Conservation (phyloP, 1,140 invertebrate species). For the Pinna nobilis region DNA sequence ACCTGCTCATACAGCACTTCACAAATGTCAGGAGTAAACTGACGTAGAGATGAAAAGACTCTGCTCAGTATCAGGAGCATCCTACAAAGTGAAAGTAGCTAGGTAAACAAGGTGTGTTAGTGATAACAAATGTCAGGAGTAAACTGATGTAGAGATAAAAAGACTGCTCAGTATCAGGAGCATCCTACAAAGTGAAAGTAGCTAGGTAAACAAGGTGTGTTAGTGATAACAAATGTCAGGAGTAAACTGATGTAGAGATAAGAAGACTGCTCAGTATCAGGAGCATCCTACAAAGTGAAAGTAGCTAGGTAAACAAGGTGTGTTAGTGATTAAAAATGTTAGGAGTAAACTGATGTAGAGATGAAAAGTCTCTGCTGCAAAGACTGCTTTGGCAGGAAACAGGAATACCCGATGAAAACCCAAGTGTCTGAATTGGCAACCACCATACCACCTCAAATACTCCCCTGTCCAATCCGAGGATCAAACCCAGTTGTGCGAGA, state of each 20-base stretch:
- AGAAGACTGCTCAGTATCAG: slow-evolving; percentile 59
- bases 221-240: slow-evolving; percentile 70
- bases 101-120: no score
- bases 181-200: slow-evolving; percentile 60
- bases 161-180: slow-evolving; percentile 58
- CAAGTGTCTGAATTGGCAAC: no score
- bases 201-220: no score
- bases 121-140: slow-evolving; percentile 70
- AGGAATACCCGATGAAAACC: no score
- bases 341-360: slow-evolving; percentile 67
- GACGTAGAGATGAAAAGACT: slow-evolving; percentile 56
- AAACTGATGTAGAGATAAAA: slow-evolving; percentile 63
- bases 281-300: slow-evolving; percentile 61
- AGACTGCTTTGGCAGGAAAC: no score
- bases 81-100: slow-evolving; percentile 55
- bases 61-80: slow-evolving; percentile 63
- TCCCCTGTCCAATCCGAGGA: no score
- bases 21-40: slow-evolving; percentile 70
- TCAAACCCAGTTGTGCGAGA: no score
- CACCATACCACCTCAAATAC: no score
- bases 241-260: slow-evolving; percentile 63
- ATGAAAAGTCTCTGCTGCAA: slow-evolving; percentile 58
- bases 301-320: no score
- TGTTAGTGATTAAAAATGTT: no score
- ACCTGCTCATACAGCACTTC: slow-evolving; percentile 71